Base-by-base conservation (phyloP, 2,797 vertebrate genomes). In the Leptatherina wallacei region DNA sequence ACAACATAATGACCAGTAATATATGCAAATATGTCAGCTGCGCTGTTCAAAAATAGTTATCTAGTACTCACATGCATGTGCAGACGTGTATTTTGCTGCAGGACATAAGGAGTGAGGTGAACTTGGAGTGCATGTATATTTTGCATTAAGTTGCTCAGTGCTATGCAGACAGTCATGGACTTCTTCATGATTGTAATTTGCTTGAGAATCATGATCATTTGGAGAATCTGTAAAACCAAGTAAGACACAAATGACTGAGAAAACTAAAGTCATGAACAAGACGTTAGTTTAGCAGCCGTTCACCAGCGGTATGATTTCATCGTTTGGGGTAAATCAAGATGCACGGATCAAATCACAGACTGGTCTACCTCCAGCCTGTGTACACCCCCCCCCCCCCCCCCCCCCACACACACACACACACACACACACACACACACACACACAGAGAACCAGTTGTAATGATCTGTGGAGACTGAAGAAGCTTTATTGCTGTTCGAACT, bases 151-250 rank as follows among this genome's bases (percentile, higher is more conserved):
- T 0, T 86, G 91, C 70, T 90, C 80, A 61, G 82, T n/a, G 0
- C 65, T 62, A 54, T 88, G 91, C 66, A 84, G 80, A 2, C 52
- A 72, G 14, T 95, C 92, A 0, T 88, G 90, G 6, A 89, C 30
- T 2, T 92, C 91, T 29, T 89, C 87, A 13, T 93, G 84, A 40
- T 78, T 77, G 7, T 85, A 74, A 11, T 35, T 27, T 36, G 35
- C n/a, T 38, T 38, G 70, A 47, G 60, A 63, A 56, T 92, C 90
- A 0, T 72, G 61, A 20, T 87, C 91, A 52, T 75, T 86, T 16
- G 79, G 73, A 22, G 72, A 75, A 73, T 95, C 96, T 96, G 88
- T 0, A 78, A 78, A 61, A 67, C 1, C 27, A 78, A 61, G 8
- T 35, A 55, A 69, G 20, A 74, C 22, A 58, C 0, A 16, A 18